Evolutionary conservation across 1,140 invertebrate genomes (phyloP), one percentile per base, ranked within the genome.

Genomic region (Eueides isabella): DNA sequence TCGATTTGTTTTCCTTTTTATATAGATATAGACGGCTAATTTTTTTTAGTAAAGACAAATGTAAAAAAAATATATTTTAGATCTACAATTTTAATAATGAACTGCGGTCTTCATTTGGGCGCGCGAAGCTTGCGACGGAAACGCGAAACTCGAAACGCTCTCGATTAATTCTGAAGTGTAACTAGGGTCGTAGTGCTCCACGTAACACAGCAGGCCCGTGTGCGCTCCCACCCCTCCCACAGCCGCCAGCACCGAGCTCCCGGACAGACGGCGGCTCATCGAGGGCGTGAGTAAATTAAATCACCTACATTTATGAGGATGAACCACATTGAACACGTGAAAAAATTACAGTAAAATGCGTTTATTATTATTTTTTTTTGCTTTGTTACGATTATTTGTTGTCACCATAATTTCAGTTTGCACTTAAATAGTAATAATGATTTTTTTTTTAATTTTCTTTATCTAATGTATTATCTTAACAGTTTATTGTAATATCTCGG

Each of bases 11-110:
- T 84, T 85, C 70, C 26, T n/a, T 65, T 70, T 82, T 79, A 72
- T 69, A 82, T 79, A 80, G 79, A 78, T 77, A 80, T 83, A 85
- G 80, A 82, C 80, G 80, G 77, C 78, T 82, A 81, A 16, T 77
- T 85, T 80, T 76, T 72, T 73, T 80, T 79, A 74, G 81, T 82
- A 79, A 80, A 80, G 67, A 76, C 78, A 76, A 82, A 82, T 80
- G 67, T 80, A 80, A 78, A 80, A 33, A n/a, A 80, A 84, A 78
- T 26, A 55, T 55, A 55, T 55, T 19, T 55, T 55, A 55, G 48
- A 26, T 55, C 73, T 70, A 55, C 11, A 55, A 23, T 12, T 55
- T 55, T 23, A 55, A 55, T 55, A 55, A 26, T 23, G 19, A 9
- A 23, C 12, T 55, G 48, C 48, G 48, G 23, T 55, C 11, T 55